A percentile compares a stretch with the other conserved stretches of the same genome.
phyloP scores from a whole-genome alignment of 2,888 invertebrate genomes.

The Pilophorus perplexus region DNA sequence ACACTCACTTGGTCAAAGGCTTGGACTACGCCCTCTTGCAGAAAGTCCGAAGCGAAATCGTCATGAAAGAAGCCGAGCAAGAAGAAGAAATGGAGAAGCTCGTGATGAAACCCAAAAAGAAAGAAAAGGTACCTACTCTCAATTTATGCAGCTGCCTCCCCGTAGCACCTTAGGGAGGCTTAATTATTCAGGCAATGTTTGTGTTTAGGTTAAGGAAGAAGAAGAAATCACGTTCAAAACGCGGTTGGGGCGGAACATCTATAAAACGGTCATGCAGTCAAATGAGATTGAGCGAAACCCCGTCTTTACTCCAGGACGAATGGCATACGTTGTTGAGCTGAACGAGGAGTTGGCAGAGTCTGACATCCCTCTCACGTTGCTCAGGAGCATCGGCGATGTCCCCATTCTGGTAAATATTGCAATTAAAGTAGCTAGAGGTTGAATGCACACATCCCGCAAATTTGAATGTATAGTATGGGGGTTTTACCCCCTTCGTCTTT shows the following conservation, averaged over 20 bases:
- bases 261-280: constrained; percentile 54
- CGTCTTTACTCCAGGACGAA: constrained; percentile 88
- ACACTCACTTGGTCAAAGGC: constrained; percentile 99
- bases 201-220: no score
- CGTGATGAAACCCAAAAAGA: constrained; percentile 59
- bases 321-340: constrained; percentile 97
- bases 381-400: constrained; percentile 88
- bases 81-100: constrained; percentile 77
- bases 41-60: constrained; percentile 86
- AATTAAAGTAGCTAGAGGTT: no score
- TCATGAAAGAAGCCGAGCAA: constrained; percentile 73
- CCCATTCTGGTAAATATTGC: no score
- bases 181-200: no score
- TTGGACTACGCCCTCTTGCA: constrained; percentile 86
- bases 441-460: no score
- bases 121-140: constrained; percentile 57
- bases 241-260: constrained; percentile 73
- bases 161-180: no score
- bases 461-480: no score
- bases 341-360: constrained; percentile 79
- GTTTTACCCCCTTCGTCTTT: no score
- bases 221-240: constrained; percentile 82
- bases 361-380: constrained; percentile 94
- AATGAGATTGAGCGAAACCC: constrained; percentile 72
- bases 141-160: no score